Evolutionary conservation across 2,113 vertebrate species (phyloP).

Genomic region (Sinocyclocheilus rhinocerous): DNA sequence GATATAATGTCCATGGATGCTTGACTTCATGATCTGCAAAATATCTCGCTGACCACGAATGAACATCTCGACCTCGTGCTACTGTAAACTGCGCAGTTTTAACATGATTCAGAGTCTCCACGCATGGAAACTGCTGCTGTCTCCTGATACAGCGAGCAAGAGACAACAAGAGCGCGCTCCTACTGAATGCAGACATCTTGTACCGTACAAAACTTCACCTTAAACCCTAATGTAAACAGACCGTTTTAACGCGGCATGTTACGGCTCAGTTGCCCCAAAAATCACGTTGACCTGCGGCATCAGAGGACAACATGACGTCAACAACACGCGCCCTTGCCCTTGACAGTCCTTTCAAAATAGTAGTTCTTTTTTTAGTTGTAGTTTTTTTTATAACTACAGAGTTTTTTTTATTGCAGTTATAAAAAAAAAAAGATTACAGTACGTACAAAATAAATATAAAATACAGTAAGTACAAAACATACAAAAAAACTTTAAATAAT

Average conservation of each 20-base stretch:
- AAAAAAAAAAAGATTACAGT: no score
- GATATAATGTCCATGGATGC: background rate
- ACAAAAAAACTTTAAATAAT: no score
- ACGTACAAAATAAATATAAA: no score
- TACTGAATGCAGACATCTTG: constrained; percentile 62
- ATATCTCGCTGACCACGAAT: background rate
- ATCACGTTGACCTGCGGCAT: constrained; percentile 36
- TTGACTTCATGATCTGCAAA: background rate
- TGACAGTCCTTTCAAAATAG: constrained; percentile 26
- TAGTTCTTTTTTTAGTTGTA: no score
- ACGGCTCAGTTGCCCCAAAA: background rate
- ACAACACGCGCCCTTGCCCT: background rate
- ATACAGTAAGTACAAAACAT: no score
- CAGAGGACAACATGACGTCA: constrained; percentile 38
- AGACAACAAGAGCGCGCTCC: constrained; percentile 41
- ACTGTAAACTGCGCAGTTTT: background rate
- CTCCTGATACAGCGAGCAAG: constrained; percentile 59
- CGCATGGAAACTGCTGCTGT: background rate
- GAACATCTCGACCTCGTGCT: background rate
- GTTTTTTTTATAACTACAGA: no score
- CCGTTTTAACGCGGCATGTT: background rate
- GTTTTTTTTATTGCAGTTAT: no score
- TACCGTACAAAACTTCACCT: background rate
- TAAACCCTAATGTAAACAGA: no score
- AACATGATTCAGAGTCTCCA: background rate